A percentile compares a stretch with the other conserved stretches of the same genome.
These are phyloP conservation scores for Trachops cirrhosus DNA, from an alignment of 2,797 vertebrate genomes.

Conservation along the genomic window DNA sequence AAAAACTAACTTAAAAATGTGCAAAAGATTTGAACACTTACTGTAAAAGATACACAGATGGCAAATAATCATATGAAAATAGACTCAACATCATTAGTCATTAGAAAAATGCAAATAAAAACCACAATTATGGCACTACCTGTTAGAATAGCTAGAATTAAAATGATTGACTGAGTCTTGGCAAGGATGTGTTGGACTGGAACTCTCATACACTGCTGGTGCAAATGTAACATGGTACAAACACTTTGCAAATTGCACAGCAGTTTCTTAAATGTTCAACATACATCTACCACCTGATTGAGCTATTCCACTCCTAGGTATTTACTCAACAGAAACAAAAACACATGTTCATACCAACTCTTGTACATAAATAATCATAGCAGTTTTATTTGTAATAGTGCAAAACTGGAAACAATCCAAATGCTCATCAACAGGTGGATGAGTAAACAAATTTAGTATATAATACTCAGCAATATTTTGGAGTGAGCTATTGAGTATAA, in stretches of 20 bases:
- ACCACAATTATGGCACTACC: not conserved
- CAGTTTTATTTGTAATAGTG: conserved; percentile 28
- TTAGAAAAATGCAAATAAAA: not conserved
- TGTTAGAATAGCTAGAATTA: not conserved
- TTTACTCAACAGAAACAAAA: conserved; percentile 40
- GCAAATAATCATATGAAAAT: not conserved
- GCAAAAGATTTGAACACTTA: conserved; percentile 8
- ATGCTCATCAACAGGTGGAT: conserved; percentile 9
- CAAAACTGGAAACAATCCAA: conserved; percentile 17
- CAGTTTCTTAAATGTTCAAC: not conserved
- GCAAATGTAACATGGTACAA: not conserved
- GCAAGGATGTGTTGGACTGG: not conserved
- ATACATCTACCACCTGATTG: not conserved
- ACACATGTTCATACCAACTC: not conserved
- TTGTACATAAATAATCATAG: not conserved
- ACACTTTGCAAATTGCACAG: not conserved
- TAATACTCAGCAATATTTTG: not conserved
- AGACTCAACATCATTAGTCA: not conserved
- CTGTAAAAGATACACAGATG: conserved; percentile 4
- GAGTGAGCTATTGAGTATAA: not conserved
- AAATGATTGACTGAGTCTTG: not conserved
- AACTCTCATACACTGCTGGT: not conserved
- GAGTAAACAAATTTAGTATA: not conserved
- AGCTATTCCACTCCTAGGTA: not conserved
- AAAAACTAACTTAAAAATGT: not conserved